Base-by-base conservation (phyloP, 2,797 vertebrate genomes). In the Notolabrus celidotus region DNA sequence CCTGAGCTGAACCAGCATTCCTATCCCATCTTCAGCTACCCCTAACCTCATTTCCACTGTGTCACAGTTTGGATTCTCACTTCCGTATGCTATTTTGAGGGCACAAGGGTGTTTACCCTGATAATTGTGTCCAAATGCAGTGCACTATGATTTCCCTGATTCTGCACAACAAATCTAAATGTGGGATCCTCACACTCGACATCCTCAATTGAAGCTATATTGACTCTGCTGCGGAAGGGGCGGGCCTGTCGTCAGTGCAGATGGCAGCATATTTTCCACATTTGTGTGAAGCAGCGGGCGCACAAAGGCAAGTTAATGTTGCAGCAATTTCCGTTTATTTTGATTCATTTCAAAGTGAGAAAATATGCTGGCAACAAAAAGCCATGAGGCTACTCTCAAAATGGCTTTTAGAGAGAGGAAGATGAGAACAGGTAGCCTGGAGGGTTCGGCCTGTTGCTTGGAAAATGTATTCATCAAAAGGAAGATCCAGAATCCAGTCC, bases 401-500 rank as follows among this genome's bases (percentile, higher is more conserved):
- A 22, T 12, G 12, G 22, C n/a, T n/a, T n/a, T n/a, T n/a, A 11
- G 20, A 20, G 2, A 20, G 20, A 17, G 11, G 41, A n/a, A 9
- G 7, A 19, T n/a, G 39, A 10, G 10, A 11, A 45, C n/a, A n/a
- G 6, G 11, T 45, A 25, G 45, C 20, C 22, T 47, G 25, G 53
- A 63, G 19, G 9, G 74, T 39, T 36, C 7, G n/a, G 23, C n/a
- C 14, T 51, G 67, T 43, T 56, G 45, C 45, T 60, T 27, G 15
- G 34, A 47, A 41, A 22, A 42, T 41, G 22, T 3, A 50, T 78
- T 46, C 50, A 69, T 85, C 59, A 73, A 41, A 23, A 6, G 31
- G 20, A 52, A 36, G 50, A 23, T 5, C 15, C 10, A 8, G 17
- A 23, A 34, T 60, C 29, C 1, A 9, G 41, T 45, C 17, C 63